A percentile compares a stretch with the other conserved stretches of the same genome.
These are phyloP conservation scores for Drosophila oshimai DNA, from an alignment of 1,140 invertebrate genomes.

Conservation along the genomic window DNA sequence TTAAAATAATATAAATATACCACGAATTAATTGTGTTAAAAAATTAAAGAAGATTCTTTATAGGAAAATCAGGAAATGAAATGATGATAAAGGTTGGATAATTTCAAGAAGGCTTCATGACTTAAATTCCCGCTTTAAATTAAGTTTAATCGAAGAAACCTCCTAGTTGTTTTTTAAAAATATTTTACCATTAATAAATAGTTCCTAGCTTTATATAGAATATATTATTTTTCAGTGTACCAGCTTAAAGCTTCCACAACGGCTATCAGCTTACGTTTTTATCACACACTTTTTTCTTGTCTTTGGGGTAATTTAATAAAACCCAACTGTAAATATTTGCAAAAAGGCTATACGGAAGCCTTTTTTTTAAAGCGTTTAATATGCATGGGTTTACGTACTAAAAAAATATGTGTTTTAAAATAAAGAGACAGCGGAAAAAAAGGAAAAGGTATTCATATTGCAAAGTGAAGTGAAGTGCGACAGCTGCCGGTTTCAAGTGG, in stretches of 20 bases:
- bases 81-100: no score
- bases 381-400: constrained; percentile 20
- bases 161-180: no score
- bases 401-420: constrained; percentile 20
- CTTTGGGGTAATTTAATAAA: constrained; percentile 62
- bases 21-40: no score
- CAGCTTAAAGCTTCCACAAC: not conserved
- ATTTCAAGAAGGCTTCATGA: no score
- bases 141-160: no score
- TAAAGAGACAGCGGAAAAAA: not conserved
- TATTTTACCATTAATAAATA: no score
- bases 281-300: constrained; percentile 29
- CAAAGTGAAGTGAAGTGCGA: constrained; percentile 74
- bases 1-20: no score
- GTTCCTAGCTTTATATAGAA: not conserved
- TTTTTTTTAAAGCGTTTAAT: constrained; percentile 60
- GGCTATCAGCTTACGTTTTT: constrained; percentile 50
- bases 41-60: no score
- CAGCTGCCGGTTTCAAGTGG: constrained; percentile 69
- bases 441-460: constrained; percentile 43
- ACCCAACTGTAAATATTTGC: constrained; percentile 76
- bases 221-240: not conserved
- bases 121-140: no score
- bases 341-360: constrained; percentile 77
- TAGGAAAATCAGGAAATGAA: no score